Percentiles rank a stretch among this genome's conserved stretches.
Conservation (phyloP, 2,113 vertebrate genomes). For the Tetrax tetrax region DNA sequence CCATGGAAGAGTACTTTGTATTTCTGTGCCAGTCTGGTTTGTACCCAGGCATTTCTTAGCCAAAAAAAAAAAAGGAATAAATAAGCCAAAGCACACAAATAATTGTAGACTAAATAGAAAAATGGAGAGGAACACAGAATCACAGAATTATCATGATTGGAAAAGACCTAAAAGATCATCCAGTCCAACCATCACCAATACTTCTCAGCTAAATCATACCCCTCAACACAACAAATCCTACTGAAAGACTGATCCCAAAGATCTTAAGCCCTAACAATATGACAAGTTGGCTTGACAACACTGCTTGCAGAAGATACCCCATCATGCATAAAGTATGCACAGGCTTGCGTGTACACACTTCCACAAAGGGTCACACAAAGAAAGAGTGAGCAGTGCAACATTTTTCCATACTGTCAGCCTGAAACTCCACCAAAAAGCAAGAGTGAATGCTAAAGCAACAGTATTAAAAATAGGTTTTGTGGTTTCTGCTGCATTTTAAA, state of each 20-base stretch:
- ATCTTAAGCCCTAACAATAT: neutral
- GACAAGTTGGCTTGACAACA: neutral
- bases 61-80: neutral
- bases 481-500: neutral
- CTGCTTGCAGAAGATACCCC: neutral
- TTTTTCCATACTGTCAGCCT: neutral
- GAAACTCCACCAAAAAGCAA: neutral
- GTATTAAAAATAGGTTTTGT: neutral
- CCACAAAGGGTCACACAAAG: neutral
- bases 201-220: too few species aligned
- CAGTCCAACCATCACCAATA: too few species aligned
- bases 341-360: neutral
- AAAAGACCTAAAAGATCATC: too few species aligned
- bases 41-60: neutral
- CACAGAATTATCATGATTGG: too few species aligned
- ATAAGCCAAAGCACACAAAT: neutral
- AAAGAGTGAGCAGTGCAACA: neutral
- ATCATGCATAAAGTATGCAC: neutral
- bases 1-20: neutral
- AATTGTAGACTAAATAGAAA: neutral
- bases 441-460: neutral
- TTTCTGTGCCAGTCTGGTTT: neutral
- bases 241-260: neutral
- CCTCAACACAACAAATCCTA: too few species aligned
- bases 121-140: neutral